Percentiles rank a stretch among this genome's conserved stretches.
Conservation (phyloP, 2,797 vertebrate genomes). For the Notamacropus eugenii region DNA sequence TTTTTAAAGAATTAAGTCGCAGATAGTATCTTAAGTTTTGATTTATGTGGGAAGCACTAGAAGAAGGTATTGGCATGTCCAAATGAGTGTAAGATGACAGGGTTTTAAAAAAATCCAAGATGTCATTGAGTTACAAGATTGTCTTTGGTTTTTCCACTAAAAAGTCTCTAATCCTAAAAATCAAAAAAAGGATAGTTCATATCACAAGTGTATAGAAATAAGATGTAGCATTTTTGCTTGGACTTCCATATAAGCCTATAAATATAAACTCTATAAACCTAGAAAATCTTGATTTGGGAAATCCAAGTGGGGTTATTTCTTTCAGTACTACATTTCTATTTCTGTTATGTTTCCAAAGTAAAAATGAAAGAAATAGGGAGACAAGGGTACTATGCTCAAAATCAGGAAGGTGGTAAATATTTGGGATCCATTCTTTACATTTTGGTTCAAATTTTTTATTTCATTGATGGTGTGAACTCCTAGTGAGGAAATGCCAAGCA, state of each 20-base stretch:
- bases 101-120: not conserved
- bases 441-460: not conserved
- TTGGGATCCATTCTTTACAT: not conserved
- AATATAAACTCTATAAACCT: not conserved
- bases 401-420: not conserved
- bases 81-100: not conserved
- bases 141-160: not conserved
- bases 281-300: not conserved
- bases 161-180: not conserved
- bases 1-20: conserved; percentile 4
- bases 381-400: not conserved
- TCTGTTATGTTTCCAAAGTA: not conserved
- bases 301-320: not conserved
- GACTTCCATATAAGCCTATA: not conserved
- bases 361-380: not conserved
- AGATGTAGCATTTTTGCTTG: conserved; percentile 3
- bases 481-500: not conserved
- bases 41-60: conserved; percentile 35
- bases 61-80: conserved; percentile 15
- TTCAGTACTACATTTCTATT: not conserved
- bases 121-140: not conserved
- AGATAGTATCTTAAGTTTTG: conserved; percentile 26
- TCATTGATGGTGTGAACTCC: not conserved
- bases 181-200: conserved; percentile 2
- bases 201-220: not conserved